Evolutionary conservation across 1,140 invertebrate species (phyloP).

Genomic region (Argopecten irradians): DNA sequence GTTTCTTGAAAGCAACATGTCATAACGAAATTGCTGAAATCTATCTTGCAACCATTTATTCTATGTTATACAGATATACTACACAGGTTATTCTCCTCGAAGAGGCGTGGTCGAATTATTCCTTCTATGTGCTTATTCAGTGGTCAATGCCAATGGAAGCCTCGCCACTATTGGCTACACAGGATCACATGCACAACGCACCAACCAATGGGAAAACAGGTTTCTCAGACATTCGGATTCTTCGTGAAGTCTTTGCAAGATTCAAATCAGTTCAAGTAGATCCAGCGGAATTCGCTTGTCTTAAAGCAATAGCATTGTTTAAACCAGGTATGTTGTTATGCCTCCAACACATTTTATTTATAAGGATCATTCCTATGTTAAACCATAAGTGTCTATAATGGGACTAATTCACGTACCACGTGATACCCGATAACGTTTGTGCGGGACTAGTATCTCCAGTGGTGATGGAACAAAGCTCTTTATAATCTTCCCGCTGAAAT

Average conservation of each 20-base stretch:
- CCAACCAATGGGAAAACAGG: conserved; percentile 78
- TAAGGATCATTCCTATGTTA: too few relatives aligned
- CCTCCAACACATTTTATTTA: too few relatives aligned
- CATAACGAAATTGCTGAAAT: too few relatives aligned
- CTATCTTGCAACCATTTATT: too few relatives aligned
- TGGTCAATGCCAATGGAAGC: conserved; percentile 92
- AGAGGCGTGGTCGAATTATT: conserved; percentile 97
- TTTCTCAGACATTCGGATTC: conserved; percentile 77
- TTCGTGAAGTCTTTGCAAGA: conserved; percentile 90
- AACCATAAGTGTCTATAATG: too few relatives aligned
- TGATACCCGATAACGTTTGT: too few relatives aligned
- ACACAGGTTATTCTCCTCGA: conserved; percentile 92
- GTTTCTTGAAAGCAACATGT: too few relatives aligned
- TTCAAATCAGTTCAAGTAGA: conserved; percentile 94
- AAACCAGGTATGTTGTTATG: conserved; percentile 85
- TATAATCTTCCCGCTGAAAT: too few relatives aligned
- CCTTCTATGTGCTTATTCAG: conserved; percentile 95
- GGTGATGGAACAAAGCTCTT: too few relatives aligned
- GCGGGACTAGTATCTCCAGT: too few relatives aligned
- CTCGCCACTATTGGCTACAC: conserved; percentile 87
- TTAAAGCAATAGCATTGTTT: conserved; percentile 98
- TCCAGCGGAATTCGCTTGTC: conserved; percentile 97
- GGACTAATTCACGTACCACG: too few relatives aligned
- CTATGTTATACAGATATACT: too few relatives aligned
- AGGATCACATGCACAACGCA: conserved; percentile 83